Conservation (phyloP, 2,797 vertebrate genomes). For the Coreius guichenoti region DNA sequence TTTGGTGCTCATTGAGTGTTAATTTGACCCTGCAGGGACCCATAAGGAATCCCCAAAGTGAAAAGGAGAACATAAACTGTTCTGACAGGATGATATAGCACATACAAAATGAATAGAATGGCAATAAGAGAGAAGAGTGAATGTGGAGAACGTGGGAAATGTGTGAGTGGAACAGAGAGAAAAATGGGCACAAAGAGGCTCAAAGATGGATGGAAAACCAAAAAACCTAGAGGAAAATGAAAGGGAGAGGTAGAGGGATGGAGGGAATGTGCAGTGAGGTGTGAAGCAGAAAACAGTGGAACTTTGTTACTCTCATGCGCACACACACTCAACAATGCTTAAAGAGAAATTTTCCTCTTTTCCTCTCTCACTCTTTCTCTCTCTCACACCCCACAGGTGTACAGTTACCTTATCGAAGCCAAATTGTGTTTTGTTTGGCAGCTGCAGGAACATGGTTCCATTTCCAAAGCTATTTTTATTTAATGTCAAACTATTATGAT, state of each 20-base stretch:
- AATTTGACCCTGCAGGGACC: not conserved
- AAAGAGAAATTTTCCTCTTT: conserved; percentile 27
- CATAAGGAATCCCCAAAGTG: not conserved
- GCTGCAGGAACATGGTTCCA: conserved; percentile 22
- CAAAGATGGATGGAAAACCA: conserved; percentile 16
- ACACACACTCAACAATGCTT: conserved; percentile 37
- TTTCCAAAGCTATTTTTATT: conserved; percentile 29
- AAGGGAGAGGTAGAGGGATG: conserved; percentile 24
- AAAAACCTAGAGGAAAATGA: conserved; percentile 22
- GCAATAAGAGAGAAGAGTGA: not conserved
- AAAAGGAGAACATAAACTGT: conserved; percentile 4
- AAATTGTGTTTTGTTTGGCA: conserved; percentile 27
- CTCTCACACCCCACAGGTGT: conserved; percentile 11
- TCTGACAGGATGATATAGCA: not conserved
- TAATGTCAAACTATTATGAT: conserved; percentile 35
- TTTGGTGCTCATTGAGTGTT: not conserved
- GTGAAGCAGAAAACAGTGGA: conserved; percentile 52
- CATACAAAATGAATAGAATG: not conserved
- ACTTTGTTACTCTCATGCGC: conserved; percentile 45
- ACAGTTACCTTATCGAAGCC: conserved; percentile 27
- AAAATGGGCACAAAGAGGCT: conserved; percentile 13
- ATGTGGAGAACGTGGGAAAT: conserved; percentile 20
- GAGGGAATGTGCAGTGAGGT: conserved; percentile 41
- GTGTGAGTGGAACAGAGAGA: conserved; percentile 19
- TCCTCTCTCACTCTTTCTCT: not conserved